These are phyloP conservation scores for Hyalella azteca DNA, from an alignment of 2,888 invertebrate species.

Conservation along the genomic window DNA sequence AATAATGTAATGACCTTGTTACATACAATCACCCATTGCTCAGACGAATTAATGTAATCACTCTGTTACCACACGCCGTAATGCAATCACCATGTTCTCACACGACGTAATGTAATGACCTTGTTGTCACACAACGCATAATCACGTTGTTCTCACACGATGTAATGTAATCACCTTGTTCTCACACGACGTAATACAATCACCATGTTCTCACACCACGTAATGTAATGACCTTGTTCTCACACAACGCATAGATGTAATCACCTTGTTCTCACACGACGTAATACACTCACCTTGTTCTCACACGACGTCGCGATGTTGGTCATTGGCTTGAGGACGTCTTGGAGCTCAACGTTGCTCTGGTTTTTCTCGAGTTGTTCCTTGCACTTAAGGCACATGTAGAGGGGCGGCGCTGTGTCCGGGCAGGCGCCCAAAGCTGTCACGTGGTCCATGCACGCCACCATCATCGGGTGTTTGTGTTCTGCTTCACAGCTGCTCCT, in stretches of 20 bases:
- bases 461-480: constrained; percentile 82
- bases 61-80: too few species aligned
- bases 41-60: neutral
- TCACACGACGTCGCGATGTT: constrained; percentile 95
- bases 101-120: too few species aligned
- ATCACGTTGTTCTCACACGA: too few species aligned
- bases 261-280: neutral
- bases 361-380: constrained; percentile 64
- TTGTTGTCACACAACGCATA: too few species aligned
- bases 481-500: constrained; percentile 86
- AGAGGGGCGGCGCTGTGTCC: constrained; percentile 91
- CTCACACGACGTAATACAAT: too few species aligned
- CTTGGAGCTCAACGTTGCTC: constrained; percentile 63
- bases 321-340: constrained; percentile 89
- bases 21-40: too few species aligned
- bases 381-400: constrained; percentile 94
- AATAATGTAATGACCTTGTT: too few species aligned
- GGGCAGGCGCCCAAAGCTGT: constrained; percentile 73
- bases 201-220: too few species aligned
- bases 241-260: neutral
- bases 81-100: too few species aligned
- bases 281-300: constrained; percentile 74
- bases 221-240: too few species aligned
- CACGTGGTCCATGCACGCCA: constrained; percentile 92
- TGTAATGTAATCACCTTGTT: neutral